Conservation (phyloP, 2,113 vertebrate genomes). For the Pterocles gutturalis region DNA sequence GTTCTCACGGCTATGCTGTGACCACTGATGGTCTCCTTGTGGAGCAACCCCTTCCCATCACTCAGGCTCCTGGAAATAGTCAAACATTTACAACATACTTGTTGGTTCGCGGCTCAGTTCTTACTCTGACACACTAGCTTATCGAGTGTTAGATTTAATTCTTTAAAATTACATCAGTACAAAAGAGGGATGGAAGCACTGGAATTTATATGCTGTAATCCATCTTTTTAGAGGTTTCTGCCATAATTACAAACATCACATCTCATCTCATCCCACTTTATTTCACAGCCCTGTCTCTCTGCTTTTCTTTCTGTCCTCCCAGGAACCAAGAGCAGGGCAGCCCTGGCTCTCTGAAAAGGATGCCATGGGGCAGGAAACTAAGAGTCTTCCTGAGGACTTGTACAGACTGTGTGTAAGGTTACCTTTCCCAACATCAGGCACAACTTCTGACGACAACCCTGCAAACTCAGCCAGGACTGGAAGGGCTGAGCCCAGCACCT, state of each 20-base stretch:
- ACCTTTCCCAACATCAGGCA: neutral
- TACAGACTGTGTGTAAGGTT: neutral
- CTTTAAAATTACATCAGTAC: neutral
- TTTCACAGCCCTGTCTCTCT: neutral
- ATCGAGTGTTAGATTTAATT: neutral
- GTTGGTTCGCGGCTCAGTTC: neutral
- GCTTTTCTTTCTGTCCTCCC: neutral
- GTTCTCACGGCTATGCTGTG: neutral
- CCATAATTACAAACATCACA: neutral
- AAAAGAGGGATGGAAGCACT: neutral
- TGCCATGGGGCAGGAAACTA: neutral
- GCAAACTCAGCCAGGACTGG: accelerated
- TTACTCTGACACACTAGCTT: neutral
- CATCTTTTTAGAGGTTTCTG: neutral
- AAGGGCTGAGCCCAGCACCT: accelerated
- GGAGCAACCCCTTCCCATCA: neutral
- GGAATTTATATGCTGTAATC: neutral
- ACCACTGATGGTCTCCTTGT: neutral
- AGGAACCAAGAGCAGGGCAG: neutral
- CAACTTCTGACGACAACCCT: neutral
- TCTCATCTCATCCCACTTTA: neutral
- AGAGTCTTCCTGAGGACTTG: neutral
- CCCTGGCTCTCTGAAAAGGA: neutral
- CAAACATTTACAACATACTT: accelerated
- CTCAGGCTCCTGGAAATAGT: neutral